phyloP scores from a whole-genome alignment of 2,113 vertebrate species.

The Drymodes brunneopygia region DNA sequence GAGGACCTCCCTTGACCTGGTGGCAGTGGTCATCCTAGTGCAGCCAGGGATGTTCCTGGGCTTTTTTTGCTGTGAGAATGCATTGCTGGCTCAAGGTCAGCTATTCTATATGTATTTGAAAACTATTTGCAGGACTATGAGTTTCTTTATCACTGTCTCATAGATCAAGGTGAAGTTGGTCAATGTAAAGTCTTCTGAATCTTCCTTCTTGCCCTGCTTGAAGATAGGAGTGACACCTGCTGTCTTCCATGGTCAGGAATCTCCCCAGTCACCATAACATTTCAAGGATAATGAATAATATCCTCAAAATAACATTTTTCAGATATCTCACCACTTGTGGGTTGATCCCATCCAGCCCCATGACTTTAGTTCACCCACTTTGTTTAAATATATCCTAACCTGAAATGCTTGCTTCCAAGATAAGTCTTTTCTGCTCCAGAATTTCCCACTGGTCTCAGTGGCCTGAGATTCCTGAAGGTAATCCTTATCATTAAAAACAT shows the following conservation, averaged over 20 bases:
- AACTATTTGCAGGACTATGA: not conserved
- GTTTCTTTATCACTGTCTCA: not conserved
- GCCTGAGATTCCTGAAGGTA: not conserved
- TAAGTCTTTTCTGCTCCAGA: not conserved
- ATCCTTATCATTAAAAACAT: not conserved
- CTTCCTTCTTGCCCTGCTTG: not conserved
- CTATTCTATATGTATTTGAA: not conserved
- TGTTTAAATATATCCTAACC: not conserved
- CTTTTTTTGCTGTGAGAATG: not conserved
- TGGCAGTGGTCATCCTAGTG: not conserved
- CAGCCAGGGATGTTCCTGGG: too few relatives aligned
- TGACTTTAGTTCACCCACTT: not conserved
- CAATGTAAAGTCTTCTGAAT: not conserved
- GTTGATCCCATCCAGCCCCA: not conserved
- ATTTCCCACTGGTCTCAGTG: not conserved
- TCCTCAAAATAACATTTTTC: not conserved
- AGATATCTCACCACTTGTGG: not conserved
- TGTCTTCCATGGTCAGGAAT: not conserved
- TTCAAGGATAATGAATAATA: not conserved
- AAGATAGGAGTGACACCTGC: not conserved
- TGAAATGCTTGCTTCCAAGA: not conserved
- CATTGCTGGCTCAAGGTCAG: not conserved
- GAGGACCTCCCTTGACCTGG: not conserved
- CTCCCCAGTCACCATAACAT: not conserved
- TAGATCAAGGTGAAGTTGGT: not conserved